These are phyloP conservation scores for Argopecten irradians DNA, from an alignment of 1,140 invertebrate species.

Conservation along the genomic window DNA sequence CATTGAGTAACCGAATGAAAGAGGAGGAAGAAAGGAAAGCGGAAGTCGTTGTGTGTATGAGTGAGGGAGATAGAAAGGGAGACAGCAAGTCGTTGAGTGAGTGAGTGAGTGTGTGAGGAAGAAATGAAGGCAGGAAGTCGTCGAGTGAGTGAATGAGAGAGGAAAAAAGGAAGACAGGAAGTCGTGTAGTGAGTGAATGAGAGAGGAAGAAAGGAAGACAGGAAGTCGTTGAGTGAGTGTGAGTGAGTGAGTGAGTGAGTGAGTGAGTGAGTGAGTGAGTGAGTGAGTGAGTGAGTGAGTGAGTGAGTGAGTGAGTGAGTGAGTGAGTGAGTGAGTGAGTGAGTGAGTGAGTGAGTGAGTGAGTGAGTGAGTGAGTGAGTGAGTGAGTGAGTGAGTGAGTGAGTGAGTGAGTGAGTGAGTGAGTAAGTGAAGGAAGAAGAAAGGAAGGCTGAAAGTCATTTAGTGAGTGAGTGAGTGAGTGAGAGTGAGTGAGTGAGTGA, in stretches of 20 bases:
- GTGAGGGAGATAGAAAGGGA: not conserved
- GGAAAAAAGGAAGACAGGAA: no score
- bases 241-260: not conserved
- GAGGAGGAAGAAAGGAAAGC: no score
- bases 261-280: slow-evolving; percentile 32
- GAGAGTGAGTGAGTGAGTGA: not conserved
- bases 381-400: slow-evolving; percentile 17
- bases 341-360: slow-evolving; percentile 36
- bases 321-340: slow-evolving; percentile 36
- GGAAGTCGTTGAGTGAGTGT: no score
- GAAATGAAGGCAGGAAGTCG: slow-evolving; percentile 22
- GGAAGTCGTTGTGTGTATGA: no score
- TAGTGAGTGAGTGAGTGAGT: not conserved
- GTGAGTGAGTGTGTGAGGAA: no score
- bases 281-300: slow-evolving; percentile 31
- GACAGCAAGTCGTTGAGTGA: no score
- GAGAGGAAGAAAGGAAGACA: no score
- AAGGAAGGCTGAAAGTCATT: no score
- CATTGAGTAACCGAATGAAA: no score
- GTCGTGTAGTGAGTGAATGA: no score
- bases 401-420: not conserved
- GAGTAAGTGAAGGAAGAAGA: not conserved
- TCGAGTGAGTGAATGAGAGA: no score
- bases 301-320: slow-evolving; percentile 39
- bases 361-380: slow-evolving; percentile 29